Conservation (phyloP, 2,888 invertebrate genomes). For the Gonocerus acuteangulatus region DNA sequence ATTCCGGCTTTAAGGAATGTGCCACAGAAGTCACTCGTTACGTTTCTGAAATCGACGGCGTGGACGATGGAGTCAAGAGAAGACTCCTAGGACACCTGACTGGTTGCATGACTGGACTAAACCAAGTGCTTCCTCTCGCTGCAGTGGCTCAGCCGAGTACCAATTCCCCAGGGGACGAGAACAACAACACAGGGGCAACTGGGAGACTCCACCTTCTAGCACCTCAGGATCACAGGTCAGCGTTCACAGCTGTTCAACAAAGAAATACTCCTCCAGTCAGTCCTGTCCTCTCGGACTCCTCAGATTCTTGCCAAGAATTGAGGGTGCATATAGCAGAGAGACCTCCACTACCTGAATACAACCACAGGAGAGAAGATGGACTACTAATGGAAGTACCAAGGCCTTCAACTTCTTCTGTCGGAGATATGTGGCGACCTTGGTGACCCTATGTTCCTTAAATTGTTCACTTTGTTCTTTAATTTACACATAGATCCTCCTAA, state of each 20-base stretch:
- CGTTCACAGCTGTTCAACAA: conserved; percentile 12
- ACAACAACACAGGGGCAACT: conserved; percentile 28
- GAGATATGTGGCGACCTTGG: conserved; percentile 28
- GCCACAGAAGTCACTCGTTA: conserved; percentile 47
- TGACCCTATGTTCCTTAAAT: too few relatives aligned
- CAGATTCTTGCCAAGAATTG: not conserved
- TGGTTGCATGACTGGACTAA: conserved; percentile 33
- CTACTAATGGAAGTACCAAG: not conserved
- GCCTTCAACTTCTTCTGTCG: not conserved
- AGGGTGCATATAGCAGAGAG: conserved; percentile 1
- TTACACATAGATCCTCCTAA: too few relatives aligned
- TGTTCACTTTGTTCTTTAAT: too few relatives aligned
- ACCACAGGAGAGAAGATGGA: not conserved
- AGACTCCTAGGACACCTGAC: conserved; percentile 50
- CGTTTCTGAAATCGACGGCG: conserved; percentile 24
- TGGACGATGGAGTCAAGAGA: conserved; percentile 55
- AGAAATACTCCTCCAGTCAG: not conserved
- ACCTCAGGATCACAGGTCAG: conserved; percentile 6
- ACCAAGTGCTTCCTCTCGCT: conserved; percentile 29
- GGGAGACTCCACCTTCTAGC: conserved; percentile 24
- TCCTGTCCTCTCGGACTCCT: not conserved
- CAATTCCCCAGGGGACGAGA: conserved; percentile 22
- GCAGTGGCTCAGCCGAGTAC: not conserved
- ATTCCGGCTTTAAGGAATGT: conserved; percentile 81
- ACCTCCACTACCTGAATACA: too few relatives aligned